phyloP scores from a whole-genome alignment of 2,888 invertebrate genomes.

The Oscheius sp. region DNA sequence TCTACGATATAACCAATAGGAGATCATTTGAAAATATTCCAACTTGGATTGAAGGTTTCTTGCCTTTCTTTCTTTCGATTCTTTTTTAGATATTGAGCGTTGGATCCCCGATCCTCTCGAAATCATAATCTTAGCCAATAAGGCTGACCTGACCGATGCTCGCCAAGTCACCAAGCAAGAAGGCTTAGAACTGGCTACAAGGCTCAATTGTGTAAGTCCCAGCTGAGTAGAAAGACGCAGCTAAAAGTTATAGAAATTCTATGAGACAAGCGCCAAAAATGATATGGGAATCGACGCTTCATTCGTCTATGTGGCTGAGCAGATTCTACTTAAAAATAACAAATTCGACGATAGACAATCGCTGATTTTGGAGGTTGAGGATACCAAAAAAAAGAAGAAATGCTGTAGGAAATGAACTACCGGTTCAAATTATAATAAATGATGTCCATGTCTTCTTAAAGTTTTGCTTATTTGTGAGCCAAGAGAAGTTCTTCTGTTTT shows the following conservation, averaged over 20 bases:
- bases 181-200: conserved; percentile 14
- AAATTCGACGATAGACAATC: not conserved
- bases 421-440: too few species aligned
- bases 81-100: conserved; percentile 2
- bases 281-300: conserved; percentile 5
- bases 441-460: too few species aligned
- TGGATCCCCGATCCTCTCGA: conserved; percentile 3
- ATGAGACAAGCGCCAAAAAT: conserved; percentile 13
- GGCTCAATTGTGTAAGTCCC: conserved; percentile 1
- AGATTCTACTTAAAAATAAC: not conserved
- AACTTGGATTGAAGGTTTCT: conserved; percentile 49
- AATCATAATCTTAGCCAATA: conserved; percentile 30
- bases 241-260: not conserved
- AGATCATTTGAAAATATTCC: conserved; percentile 47
- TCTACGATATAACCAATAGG: conserved; percentile 57
- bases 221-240: not conserved
- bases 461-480: too few species aligned
- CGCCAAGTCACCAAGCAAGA: conserved; percentile 25
- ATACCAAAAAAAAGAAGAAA: not conserved
- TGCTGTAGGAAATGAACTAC: conserved; percentile 2
- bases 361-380: not conserved
- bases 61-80: not conserved
- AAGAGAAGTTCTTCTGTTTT: too few species aligned
- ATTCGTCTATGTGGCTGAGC: conserved; percentile 2
- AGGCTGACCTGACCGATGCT: conserved; percentile 14